These are phyloP conservation scores for Melozone crissalis DNA, from an alignment of 2,113 vertebrate species.

Conservation along the genomic window DNA sequence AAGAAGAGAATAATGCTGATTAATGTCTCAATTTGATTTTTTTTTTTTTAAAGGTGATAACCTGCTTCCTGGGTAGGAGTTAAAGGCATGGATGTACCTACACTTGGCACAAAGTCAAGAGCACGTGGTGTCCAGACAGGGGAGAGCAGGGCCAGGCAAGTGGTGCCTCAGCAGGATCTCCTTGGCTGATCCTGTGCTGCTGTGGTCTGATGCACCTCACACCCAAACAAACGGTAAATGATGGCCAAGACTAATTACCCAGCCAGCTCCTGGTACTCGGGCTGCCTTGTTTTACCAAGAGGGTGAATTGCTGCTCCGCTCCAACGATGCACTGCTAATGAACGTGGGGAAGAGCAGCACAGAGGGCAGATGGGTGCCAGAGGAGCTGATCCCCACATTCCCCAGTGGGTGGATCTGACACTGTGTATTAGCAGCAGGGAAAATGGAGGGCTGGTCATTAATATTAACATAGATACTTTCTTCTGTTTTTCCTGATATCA, in stretches of 20 bases:
- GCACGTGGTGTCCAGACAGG: not conserved
- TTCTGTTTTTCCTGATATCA: conserved; percentile 1
- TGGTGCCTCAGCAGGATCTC: not conserved
- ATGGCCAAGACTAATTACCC: not conserved
- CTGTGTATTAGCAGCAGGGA: conserved; percentile 25
- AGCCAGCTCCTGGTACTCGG: not conserved
- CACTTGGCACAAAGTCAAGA: not conserved
- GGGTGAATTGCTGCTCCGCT: conserved; percentile 13
- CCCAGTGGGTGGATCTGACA: conserved; percentile 34
- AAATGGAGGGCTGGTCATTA: not conserved
- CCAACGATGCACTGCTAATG: conserved; percentile 37
- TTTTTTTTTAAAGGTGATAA: not conserved
- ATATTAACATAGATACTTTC: conserved; percentile 64
- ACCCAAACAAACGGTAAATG: not conserved
- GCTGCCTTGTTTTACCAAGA: not conserved
- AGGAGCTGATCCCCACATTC: conserved; percentile 38
- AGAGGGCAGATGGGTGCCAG: not conserved
- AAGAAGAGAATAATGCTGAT: not conserved
- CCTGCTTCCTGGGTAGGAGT: not conserved
- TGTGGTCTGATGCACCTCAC: not conserved
- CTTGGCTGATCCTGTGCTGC: not conserved
- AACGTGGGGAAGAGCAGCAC: conserved; percentile 28
- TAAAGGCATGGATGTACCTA: not conserved
- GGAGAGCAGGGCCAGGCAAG: not conserved
- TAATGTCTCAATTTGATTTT: not conserved